Evolutionary conservation across 2,113 vertebrate species (phyloP).

Genomic region (Phylloscopus trochilus): DNA sequence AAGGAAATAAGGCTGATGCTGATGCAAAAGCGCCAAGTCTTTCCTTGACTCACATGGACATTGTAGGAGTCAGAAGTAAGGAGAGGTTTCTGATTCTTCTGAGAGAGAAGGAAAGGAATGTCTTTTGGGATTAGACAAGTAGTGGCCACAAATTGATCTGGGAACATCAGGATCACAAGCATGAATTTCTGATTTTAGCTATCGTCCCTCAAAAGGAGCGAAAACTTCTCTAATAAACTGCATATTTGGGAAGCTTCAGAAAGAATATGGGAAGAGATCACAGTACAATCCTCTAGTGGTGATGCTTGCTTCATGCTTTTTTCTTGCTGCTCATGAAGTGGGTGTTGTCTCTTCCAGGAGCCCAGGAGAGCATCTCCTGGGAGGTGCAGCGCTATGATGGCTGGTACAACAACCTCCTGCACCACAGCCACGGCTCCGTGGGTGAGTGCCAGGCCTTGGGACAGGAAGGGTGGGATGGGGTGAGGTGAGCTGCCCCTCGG

Average conservation of each 20-base stretch:
- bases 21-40: fast-evolving
- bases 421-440: constrained; percentile 76
- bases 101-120: neutral
- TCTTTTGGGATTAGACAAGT: neutral
- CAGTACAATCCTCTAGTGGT: neutral
- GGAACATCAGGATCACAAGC: neutral
- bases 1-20: neutral
- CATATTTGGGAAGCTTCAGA: neutral
- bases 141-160: neutral
- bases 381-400: constrained; percentile 93
- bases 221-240: neutral
- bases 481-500: fast-evolving
- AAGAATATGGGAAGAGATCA: neutral
- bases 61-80: neutral
- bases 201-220: neutral
- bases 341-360: constrained; percentile 63
- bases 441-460: constrained; percentile 70
- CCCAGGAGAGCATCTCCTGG: constrained; percentile 72
- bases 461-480: neutral
- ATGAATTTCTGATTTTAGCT: neutral
- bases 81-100: neutral
- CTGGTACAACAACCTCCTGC: constrained; percentile 94
- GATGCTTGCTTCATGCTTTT: neutral
- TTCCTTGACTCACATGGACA: neutral
- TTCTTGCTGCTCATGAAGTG: neutral